Evolutionary conservation across 2,797 vertebrate genomes (phyloP).

Genomic region (Paguma larvata): DNA sequence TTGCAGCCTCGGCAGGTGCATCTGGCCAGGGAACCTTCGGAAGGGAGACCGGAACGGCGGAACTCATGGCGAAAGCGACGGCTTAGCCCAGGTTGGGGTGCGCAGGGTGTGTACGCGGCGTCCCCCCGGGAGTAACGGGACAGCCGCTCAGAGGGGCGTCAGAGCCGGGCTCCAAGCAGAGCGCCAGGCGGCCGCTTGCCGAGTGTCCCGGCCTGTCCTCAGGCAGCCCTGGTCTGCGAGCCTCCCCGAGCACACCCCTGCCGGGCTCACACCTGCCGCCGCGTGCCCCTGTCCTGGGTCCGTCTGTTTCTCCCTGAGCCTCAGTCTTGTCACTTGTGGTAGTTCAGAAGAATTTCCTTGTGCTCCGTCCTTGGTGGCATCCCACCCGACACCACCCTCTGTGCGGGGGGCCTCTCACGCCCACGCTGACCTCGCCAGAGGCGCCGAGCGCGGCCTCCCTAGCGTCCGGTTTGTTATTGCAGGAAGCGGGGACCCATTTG

Average conservation of each 20-base stretch:
- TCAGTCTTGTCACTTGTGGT: background rate
- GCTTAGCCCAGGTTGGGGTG: fast-evolving
- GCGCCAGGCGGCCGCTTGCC: background rate
- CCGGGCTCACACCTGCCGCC: background rate
- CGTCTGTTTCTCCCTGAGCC: background rate
- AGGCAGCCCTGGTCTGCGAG: fast-evolving
- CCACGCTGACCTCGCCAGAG: no score
- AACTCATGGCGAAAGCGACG: fast-evolving
- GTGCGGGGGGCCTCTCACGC: fast-evolving
- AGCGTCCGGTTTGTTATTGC: background rate
- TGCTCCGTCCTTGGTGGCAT: background rate
- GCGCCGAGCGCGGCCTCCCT: fast-evolving
- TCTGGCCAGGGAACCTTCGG: fast-evolving
- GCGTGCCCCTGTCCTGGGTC: no score
- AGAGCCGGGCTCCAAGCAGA: no score
- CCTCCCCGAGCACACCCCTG: background rate
- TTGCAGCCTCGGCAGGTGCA: fast-evolving
- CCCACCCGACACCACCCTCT: fast-evolving
- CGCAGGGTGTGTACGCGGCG: fast-evolving
- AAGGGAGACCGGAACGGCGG: background rate
- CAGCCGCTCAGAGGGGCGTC: background rate
- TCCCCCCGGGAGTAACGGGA: background rate
- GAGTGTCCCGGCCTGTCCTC: fast-evolving
- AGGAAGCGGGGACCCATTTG: background rate
- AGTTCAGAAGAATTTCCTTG: background rate